phyloP scores from a whole-genome alignment of 30 jellyfish, hydroid and myxozoan genomes.

The Aurelia aurita region DNA sequence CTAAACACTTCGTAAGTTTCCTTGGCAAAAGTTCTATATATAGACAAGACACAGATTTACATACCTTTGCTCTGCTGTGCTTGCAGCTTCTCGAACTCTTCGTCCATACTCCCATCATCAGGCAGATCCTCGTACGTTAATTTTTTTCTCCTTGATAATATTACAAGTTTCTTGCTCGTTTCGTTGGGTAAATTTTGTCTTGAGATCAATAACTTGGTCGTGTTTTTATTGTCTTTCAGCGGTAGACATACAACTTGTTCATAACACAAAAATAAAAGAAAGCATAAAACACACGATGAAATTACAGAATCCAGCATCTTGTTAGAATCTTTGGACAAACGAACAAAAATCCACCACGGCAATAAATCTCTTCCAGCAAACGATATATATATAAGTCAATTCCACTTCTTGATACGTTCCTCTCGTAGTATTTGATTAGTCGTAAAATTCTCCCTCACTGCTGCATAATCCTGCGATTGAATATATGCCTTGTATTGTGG shows the following conservation, averaged over 20 bases:
- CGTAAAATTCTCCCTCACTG: no score
- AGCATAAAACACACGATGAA: not conserved
- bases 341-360: no score
- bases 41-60: not conserved
- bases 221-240: constrained; percentile 34
- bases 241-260: constrained; percentile 44
- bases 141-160: not conserved
- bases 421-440: no score
- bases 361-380: no score
- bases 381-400: no score
- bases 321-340: no score
- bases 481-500: not conserved
- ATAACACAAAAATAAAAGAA: constrained; percentile 4
- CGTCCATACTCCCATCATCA: constrained; percentile 67
- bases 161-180: not conserved
- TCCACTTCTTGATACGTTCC: no score
- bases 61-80: constrained; percentile 12
- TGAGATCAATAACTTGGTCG: constrained; percentile 4
- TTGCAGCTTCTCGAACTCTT: constrained; percentile 37
- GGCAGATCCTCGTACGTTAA: constrained; percentile 62
- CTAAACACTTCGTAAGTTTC: constrained; percentile 8
- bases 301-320: no score
- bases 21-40: not conserved
- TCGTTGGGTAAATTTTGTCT: not conserved
- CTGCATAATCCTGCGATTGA: no score